Evolutionary conservation across 2,113 vertebrate genomes (phyloP).

Genomic region (Gobiocypris rarus): DNA sequence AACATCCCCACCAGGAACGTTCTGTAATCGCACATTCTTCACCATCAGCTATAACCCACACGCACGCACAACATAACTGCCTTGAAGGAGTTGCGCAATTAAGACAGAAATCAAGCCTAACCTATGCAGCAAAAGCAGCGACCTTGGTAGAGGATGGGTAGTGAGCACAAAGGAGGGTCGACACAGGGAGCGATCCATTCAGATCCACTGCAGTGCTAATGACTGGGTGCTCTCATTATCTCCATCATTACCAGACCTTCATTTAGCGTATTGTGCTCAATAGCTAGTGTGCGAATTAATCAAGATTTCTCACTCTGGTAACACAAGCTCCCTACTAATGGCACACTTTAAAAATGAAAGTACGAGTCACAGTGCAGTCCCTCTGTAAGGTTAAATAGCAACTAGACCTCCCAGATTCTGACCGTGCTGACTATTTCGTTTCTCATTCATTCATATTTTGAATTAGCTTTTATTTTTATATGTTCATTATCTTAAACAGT

Average conservation of each 20-base stretch:
- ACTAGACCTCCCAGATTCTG: constrained; percentile 1
- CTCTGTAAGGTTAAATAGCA: constrained; percentile 20
- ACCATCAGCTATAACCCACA: constrained; percentile 17
- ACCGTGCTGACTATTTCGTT: too few relatives aligned
- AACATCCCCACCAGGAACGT: not conserved
- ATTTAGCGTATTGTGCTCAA: constrained; percentile 40
- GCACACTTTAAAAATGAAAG: constrained; percentile 14
- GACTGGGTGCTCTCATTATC: constrained; percentile 51
- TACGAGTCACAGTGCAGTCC: not conserved
- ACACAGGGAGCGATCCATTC: constrained; percentile 24
- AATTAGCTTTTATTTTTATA: not conserved
- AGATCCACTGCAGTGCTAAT: constrained; percentile 50
- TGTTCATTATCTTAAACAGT: not conserved
- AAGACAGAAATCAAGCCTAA: constrained; percentile 29
- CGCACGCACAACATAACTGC: not conserved
- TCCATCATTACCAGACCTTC: constrained; percentile 39
- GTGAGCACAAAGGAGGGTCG: constrained; percentile 36
- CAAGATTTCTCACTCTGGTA: constrained; percentile 25
- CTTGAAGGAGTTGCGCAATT: constrained; percentile 41
- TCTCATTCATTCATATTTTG: not conserved
- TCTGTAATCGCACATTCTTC: constrained; percentile 28
- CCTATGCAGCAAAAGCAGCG: constrained; percentile 19
- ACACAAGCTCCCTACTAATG: constrained; percentile 34
- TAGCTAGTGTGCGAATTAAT: constrained; percentile 40
- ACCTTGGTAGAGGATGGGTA: constrained; percentile 43